Evolutionary conservation across 2,888 invertebrate species (phyloP).

Genomic region (Synergus umbraculus): DNA sequence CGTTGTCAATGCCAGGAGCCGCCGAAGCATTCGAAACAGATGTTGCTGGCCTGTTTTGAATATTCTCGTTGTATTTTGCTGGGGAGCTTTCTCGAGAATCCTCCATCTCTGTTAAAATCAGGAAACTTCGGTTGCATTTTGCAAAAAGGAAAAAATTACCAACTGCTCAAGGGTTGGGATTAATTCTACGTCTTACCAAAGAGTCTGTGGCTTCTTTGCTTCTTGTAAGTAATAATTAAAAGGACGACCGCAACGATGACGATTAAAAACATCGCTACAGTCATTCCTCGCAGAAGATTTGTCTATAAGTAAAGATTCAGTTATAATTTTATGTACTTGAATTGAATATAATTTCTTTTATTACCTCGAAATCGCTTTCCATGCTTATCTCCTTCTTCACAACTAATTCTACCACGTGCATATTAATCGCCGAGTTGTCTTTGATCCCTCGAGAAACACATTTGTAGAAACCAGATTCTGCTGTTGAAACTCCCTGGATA

Average conservation of each 20-base stretch:
- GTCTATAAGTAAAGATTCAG: constrained; percentile 60
- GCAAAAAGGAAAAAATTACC: constrained; percentile 12
- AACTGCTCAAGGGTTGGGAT: background rate
- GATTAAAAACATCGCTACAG: constrained; percentile 68
- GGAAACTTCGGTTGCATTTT: constrained; percentile 4
- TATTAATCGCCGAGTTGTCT: constrained; percentile 78
- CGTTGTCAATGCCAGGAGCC: constrained; percentile 80
- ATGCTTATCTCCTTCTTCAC: constrained; percentile 78
- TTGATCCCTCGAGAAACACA: constrained; percentile 82
- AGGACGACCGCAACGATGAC: constrained; percentile 68
- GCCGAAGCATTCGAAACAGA: constrained; percentile 53
- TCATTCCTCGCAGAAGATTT: constrained; percentile 70
- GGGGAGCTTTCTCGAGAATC: constrained; percentile 74
- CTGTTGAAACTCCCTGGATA: constrained; percentile 80
- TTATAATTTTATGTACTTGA: background rate
- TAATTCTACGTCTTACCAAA: constrained; percentile 65
- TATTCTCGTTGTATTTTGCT: constrained; percentile 64
- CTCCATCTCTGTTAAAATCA: constrained; percentile 65
- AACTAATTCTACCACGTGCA: constrained; percentile 81
- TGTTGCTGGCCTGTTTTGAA: constrained; percentile 53
- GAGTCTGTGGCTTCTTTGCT: constrained; percentile 64
- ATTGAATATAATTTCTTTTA: background rate
- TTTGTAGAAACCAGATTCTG: constrained; percentile 83
- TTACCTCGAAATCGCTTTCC: constrained; percentile 75
- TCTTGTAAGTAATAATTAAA: constrained; percentile 65